phyloP scores from a whole-genome alignment of 1,140 invertebrate genomes.

The Mizuhopecten yessoensis region DNA sequence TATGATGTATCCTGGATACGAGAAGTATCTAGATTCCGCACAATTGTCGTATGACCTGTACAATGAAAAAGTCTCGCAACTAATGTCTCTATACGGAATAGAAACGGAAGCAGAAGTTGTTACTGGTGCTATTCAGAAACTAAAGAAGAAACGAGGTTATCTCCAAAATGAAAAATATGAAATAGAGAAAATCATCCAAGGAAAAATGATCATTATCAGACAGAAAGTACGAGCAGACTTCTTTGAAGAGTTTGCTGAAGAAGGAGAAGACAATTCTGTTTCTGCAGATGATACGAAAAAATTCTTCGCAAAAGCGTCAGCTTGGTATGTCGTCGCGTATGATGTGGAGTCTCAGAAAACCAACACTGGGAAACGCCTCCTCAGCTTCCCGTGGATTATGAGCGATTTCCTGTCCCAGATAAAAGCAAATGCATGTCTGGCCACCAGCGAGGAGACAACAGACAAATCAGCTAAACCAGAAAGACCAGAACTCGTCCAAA shows the following conservation, averaged over 20 bases:
- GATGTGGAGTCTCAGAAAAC: background rate
- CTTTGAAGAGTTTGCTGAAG: slow-evolving; percentile 54
- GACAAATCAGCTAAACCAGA: background rate
- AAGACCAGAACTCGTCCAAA: background rate
- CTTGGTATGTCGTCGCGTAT: slow-evolving; percentile 48
- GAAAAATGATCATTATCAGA: slow-evolving; percentile 41
- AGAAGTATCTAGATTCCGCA: slow-evolving; percentile 42
- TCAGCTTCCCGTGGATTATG: slow-evolving; percentile 51
- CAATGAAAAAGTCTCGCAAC: slow-evolving; percentile 42
- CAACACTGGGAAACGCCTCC: background rate
- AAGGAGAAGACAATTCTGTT: background rate
- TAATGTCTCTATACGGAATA: slow-evolving; percentile 48
- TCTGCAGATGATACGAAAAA: background rate
- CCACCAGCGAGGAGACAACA: background rate
- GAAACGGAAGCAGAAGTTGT: slow-evolving; percentile 55
- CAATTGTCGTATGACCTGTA: background rate
- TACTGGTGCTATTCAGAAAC: slow-evolving; percentile 42
- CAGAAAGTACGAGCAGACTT: slow-evolving; percentile 9
- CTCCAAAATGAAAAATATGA: slow-evolving; percentile 50
- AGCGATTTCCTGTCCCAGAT: background rate
- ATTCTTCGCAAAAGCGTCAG: slow-evolving; percentile 42
- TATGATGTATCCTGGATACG: background rate
- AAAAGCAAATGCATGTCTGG: background rate
- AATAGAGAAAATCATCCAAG: slow-evolving; percentile 41
- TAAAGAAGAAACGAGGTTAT: slow-evolving; percentile 39